Percentiles rank a stretch among this genome's conserved stretches.
These are phyloP conservation scores for Xestoiulus laeticollis DNA, from an alignment of 2,888 invertebrate genomes.

Conservation along the genomic window DNA sequence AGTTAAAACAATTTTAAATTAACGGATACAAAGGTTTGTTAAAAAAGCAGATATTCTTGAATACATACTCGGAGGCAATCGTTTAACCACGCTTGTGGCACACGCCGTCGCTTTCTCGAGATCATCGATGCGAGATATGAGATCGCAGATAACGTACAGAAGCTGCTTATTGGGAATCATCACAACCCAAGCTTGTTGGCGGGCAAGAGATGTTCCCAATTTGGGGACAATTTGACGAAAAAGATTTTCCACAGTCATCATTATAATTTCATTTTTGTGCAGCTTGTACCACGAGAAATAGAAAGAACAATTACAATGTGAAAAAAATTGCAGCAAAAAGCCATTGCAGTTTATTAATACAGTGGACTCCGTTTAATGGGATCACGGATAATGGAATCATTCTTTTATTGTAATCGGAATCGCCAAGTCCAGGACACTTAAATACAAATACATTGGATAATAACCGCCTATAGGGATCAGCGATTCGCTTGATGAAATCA, in stretches of 20 bases:
- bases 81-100: constrained; percentile 24
- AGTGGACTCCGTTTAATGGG: no score
- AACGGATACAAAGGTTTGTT: neutral
- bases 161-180: constrained; percentile 28
- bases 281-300: neutral
- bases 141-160: neutral
- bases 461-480: no score
- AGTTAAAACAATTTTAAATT: neutral
- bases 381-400: no score
- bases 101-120: constrained; percentile 30
- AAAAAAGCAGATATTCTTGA: neutral
- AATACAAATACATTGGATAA: no score
- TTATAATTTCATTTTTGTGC: constrained; percentile 7
- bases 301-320: neutral
- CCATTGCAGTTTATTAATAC: no score
- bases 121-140: constrained; percentile 42
- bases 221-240: constrained; percentile 23
- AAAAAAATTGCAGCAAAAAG: neutral
- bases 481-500: neutral
- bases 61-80: constrained; percentile 12
- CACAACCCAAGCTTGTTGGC: neutral
- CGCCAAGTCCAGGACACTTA: no score
- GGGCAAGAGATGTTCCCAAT: neutral
- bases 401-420: no score
- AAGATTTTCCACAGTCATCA: constrained; percentile 35